A percentile compares a stretch with the other conserved stretches of the same genome.
These are phyloP conservation scores for Rousettus madagascariensis DNA, from an alignment of 2,797 vertebrate genomes.

Conservation along the genomic window DNA sequence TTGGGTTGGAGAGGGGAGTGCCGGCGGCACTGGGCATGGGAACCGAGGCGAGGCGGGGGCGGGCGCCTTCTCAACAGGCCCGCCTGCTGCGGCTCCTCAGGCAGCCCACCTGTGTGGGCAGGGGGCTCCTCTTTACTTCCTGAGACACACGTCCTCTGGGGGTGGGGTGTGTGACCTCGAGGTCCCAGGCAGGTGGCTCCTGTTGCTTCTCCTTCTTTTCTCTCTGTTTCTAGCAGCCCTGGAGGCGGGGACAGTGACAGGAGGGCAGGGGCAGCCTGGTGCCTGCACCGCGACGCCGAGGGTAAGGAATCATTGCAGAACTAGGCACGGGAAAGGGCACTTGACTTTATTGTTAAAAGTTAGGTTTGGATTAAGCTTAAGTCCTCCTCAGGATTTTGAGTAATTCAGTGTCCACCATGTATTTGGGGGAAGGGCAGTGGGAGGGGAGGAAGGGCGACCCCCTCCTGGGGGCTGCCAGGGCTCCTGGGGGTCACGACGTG, in stretches of 20 bases:
- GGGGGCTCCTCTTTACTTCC: neutral
- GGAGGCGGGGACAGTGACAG: neutral
- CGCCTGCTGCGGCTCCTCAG: accelerated
- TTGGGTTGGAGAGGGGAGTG: neutral
- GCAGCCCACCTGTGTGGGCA: neutral
- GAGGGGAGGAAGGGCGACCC: no score
- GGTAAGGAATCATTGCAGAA: neutral
- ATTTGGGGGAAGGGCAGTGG: neutral
- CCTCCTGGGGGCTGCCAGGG: neutral
- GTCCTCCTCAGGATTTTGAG: neutral
- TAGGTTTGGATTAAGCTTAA: neutral
- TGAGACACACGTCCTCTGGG: neutral
- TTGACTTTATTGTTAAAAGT: neutral
- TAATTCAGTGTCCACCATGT: neutral
- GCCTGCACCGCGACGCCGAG: accelerated
- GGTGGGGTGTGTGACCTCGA: neutral
- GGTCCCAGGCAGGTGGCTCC: neutral
- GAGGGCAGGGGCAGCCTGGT: neutral
- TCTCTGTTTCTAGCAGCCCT: neutral
- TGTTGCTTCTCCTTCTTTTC: neutral
- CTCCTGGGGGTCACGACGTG: neutral
- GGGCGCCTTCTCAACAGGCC: neutral
- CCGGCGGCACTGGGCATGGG: neutral
- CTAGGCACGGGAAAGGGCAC: neutral
- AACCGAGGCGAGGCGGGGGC: neutral